Percentiles rank a stretch among this genome's conserved stretches.
Conservation (phyloP, 2,888 invertebrate genomes). For the Hydroisotoma schaefferi region DNA sequence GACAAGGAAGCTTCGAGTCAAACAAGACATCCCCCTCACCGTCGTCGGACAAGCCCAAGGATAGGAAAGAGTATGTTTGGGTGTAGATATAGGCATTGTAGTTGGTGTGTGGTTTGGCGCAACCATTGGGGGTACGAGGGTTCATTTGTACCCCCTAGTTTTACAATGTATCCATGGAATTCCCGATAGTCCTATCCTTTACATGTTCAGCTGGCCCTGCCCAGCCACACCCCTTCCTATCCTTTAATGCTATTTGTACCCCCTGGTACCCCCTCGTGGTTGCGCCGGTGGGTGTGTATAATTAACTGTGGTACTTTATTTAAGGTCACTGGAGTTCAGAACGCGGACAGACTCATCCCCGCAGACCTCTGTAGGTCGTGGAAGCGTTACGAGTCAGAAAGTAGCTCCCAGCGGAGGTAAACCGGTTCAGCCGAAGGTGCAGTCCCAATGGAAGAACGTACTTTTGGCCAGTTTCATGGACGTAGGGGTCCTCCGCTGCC, state of each 20-base stretch:
- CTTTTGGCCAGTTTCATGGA: slow-evolving; percentile 92
- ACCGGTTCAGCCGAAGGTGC: neutral
- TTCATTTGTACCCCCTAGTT: no score
- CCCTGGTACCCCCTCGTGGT: no score
- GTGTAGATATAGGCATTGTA: no score
- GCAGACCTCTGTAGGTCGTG: slow-evolving; percentile 44
- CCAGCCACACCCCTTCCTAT: no score
- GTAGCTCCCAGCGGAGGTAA: neutral
- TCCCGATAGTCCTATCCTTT: no score
- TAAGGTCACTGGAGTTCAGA: slow-evolving; percentile 44
- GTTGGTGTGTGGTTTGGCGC: no score
- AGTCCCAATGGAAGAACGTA: slow-evolving; percentile 57
- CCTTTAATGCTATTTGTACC: no score
- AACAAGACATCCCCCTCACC: slow-evolving; percentile 47
- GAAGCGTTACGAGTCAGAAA: neutral
- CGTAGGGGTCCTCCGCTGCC: slow-evolving; percentile 89
- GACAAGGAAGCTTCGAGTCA: slow-evolving; percentile 49
- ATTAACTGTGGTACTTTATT: neutral
- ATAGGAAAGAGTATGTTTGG: slow-evolving; percentile 41
- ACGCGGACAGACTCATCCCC: slow-evolving; percentile 48
- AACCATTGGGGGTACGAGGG: no score
- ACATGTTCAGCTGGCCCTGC: no score
- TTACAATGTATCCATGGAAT: no score
- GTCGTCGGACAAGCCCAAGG: no score
- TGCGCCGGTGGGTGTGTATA: neutral